Percentiles rank a stretch among this genome's conserved stretches.
Evolutionary conservation across 37 sponge, comb jelly and placozoan genomes (phyloP).

Genomic region (Agelas oroides): DNA sequence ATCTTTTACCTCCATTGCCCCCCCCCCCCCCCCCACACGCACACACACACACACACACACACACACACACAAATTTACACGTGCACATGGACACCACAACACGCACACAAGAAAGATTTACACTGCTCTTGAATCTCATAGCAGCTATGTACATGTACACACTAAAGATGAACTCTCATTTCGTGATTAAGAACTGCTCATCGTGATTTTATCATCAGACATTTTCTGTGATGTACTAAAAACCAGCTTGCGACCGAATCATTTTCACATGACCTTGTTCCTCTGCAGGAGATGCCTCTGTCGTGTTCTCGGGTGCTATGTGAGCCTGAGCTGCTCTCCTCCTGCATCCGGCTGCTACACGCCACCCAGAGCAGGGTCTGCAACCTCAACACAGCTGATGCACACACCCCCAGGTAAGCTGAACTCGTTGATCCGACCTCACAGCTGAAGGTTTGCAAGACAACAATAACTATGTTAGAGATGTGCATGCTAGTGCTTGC

Average conservation of each 20-base stretch:
- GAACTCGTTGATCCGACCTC: too few relatives aligned
- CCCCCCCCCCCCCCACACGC: too few relatives aligned
- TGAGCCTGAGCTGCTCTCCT: slow-evolving; percentile 33
- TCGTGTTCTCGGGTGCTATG: slow-evolving; percentile 56
- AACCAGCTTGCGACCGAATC: too few relatives aligned
- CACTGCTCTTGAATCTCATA: not conserved
- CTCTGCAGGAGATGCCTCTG: slow-evolving; percentile 66
- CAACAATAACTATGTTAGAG: too few relatives aligned
- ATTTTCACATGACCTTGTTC: too few relatives aligned
- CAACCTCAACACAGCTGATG: slow-evolving; percentile 3
- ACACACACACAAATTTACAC: too few relatives aligned
- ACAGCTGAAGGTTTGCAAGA: too few relatives aligned
- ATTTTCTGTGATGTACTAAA: too few relatives aligned
- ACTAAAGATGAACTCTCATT: not conserved
- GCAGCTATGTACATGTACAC: not conserved
- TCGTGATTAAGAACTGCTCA: not conserved
- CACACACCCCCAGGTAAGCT: not conserved
- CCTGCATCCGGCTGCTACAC: slow-evolving; percentile 26
- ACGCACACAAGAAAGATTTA: not conserved
- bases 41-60: too few relatives aligned
- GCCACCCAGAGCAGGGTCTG: slow-evolving; percentile 27
- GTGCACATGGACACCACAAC: too few relatives aligned
- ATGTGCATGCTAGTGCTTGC: too few relatives aligned
- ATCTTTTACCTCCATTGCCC: not conserved
- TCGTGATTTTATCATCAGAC: too few relatives aligned